Conservation (phyloP, 1,140 invertebrate genomes). For the Rhynchophorus ferrugineus region DNA sequence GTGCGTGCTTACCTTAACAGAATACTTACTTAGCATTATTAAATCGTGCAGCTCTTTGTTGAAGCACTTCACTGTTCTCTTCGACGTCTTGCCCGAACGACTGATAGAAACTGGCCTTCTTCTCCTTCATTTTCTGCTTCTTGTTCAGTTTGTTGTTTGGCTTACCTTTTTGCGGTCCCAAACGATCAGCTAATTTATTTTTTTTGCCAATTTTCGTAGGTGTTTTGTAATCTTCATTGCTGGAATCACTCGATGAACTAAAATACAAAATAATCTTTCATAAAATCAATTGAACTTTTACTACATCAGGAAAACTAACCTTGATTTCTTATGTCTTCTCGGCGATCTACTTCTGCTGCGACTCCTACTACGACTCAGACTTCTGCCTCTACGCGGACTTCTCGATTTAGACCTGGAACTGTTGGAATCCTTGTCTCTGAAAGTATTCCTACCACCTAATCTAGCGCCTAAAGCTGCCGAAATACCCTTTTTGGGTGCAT, state of each 20-base stretch:
- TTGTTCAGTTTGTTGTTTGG: constrained; percentile 33
- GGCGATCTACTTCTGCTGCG: constrained; percentile 42
- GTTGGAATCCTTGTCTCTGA: constrained; percentile 35
- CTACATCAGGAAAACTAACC: constrained; percentile 7
- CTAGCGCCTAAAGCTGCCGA: constrained; percentile 49
- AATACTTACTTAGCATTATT: constrained; percentile 23
- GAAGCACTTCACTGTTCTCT: constrained; percentile 64
- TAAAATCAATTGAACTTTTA: neutral
- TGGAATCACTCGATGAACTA: constrained; percentile 29
- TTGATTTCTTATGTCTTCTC: constrained; percentile 15
- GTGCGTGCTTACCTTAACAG: neutral
- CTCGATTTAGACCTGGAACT: constrained; percentile 37
- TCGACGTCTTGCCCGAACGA: constrained; percentile 58
- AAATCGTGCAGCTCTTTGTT: constrained; percentile 83
- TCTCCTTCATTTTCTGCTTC: constrained; percentile 51
- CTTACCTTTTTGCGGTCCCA: constrained; percentile 32
- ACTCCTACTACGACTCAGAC: no score
- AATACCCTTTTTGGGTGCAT: constrained; percentile 40
- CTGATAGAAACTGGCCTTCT: constrained; percentile 59
- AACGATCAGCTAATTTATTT: constrained; percentile 37
- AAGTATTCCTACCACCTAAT: constrained; percentile 44
- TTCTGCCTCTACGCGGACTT: constrained; percentile 44
- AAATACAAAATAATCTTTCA: constrained; percentile 4
- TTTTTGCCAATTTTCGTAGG: constrained; percentile 42
- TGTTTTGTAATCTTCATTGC: constrained; percentile 39